phyloP scores from a whole-genome alignment of 2,888 invertebrate genomes.

The Synergus gifuensis region DNA sequence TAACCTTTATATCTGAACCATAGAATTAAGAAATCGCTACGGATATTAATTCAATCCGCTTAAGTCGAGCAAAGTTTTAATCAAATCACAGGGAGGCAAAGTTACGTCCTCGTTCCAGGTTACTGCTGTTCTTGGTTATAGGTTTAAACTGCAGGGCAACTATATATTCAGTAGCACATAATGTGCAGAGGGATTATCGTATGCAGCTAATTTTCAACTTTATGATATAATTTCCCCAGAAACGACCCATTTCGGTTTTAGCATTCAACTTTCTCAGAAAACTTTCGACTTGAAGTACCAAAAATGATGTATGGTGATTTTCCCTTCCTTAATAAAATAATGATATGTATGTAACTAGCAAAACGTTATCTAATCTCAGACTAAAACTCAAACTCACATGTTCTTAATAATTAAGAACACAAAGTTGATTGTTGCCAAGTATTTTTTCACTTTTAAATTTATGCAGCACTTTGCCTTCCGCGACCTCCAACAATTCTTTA shows the following conservation, averaged over 20 bases:
- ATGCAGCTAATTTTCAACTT: conserved; percentile 30
- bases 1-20: neutral
- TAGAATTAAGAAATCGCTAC: conserved; percentile 11
- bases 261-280: neutral
- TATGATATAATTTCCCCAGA: neutral
- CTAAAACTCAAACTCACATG: no score
- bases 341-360: neutral
- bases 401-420: no score
- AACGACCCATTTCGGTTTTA: neutral
- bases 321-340: neutral
- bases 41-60: conserved; percentile 24
- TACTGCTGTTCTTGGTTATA: neutral
- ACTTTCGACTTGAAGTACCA: neutral
- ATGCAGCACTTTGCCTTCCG: no score
- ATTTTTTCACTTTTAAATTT: no score
- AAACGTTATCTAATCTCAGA: neutral
- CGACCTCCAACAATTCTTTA: no score
- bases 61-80: conserved; percentile 30
- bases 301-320: neutral
- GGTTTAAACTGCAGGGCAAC: neutral
- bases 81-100: conserved; percentile 22
- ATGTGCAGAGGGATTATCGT: conserved; percentile 29
- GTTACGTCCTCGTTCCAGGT: conserved; percentile 28
- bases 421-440: no score
- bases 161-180: conserved; percentile 8